A percentile compares a stretch with the other conserved stretches of the same genome.
Conservation (phyloP, 2,113 vertebrate genomes). For the Pelodiscus sinensis region DNA sequence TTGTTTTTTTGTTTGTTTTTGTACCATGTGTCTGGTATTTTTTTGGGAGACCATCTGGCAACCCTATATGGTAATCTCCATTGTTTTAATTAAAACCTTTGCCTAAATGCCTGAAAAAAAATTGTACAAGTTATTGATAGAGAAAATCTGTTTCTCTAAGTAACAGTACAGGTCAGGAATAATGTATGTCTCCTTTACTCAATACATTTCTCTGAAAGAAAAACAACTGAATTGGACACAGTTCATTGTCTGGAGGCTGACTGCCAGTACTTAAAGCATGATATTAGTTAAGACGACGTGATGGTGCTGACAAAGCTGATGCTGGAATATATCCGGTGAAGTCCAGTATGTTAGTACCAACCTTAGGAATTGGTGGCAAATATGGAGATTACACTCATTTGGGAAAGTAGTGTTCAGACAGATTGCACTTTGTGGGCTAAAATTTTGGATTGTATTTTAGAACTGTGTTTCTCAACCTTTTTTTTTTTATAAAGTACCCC, state of each 20-base stretch:
- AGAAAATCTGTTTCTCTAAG: neutral
- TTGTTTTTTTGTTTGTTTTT: too few species aligned
- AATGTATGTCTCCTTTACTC: neutral
- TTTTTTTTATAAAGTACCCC: too few species aligned
- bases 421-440: neutral
- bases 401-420: too few species aligned
- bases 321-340: neutral
- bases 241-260: neutral
- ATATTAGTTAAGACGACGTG: neutral
- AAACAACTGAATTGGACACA: neutral
- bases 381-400: neutral
- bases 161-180: neutral
- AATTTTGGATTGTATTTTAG: neutral
- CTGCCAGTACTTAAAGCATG: neutral
- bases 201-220: neutral
- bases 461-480: too few species aligned
- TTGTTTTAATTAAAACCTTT: too few species aligned
- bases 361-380: neutral
- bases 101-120: too few species aligned
- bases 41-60: too few species aligned
- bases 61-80: too few species aligned
- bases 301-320: neutral
- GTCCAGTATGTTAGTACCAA: neutral
- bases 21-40: too few species aligned
- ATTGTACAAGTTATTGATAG: too few species aligned